Base-by-base conservation (phyloP, 1,140 invertebrate genomes). In the Portunus trituberculatus region DNA sequence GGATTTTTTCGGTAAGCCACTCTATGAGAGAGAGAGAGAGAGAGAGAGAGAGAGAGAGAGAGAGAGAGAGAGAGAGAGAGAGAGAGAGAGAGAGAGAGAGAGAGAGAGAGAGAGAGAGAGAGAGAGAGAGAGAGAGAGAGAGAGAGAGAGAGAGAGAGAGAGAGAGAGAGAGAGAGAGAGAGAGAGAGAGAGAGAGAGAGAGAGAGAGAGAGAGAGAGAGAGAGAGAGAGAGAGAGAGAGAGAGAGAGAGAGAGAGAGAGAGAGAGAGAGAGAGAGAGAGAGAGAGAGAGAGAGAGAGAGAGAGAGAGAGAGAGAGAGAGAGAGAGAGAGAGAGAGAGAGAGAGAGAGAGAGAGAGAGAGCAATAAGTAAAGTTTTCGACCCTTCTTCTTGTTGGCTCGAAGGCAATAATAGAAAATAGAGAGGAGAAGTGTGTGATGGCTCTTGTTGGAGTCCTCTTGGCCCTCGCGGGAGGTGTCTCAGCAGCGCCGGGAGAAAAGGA, bases 181-280 rank as follows among this genome's bases (percentile, higher is more conserved):
- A 76, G 67, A 76, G 67, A 76, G 67, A 76, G 67, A 76, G 67
- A 76, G 67, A 76, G 67, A 76, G 67, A 76, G 67, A 76, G 67
- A 76, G 67, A 76, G 67, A 76, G 67, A 76, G 67, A 76, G 67
- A 76, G 67, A 76, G 67, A 76, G n/a, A n/a, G n/a, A n/a, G n/a
- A 52, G 48, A 52, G 48, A 52, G 48, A 52, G 48, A 52, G 48
- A 52, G 48, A 52, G 48, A 52, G 48, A 52, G 48, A 52, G 48
- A 52, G 48, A 52, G 48, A 52, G 48, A 52, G 48, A 52, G 48
- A 52, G 48, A 52, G 48, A 52, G 48, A 52, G 48, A 52, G 48
- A 52, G 48, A 52, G 48, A 52, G 48, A 52, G 48, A 52, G 48
- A 52, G 48, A 52, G 48, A 52, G 48, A 52, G 48, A 52, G 48